Conservation (phyloP, 2,888 invertebrate species). For the Brachypterus glaber region DNA sequence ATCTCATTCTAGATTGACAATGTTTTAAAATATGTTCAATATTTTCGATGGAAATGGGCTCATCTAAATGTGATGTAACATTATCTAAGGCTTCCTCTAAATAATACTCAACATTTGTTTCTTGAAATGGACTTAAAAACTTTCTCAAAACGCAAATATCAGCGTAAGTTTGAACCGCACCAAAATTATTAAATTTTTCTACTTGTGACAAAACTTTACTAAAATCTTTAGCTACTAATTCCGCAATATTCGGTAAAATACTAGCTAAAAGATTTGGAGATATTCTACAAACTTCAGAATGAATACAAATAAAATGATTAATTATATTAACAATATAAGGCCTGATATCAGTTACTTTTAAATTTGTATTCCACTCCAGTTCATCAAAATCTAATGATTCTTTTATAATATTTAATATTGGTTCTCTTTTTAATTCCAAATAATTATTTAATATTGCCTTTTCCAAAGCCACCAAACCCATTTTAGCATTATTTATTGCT, state of each 20-base stretch:
- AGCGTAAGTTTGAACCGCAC: conserved; percentile 69
- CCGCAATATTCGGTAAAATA: conserved; percentile 67
- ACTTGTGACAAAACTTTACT: conserved; percentile 78
- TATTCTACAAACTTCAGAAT: conserved; percentile 67
- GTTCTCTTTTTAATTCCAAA: conserved; percentile 85
- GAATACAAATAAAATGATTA: conserved; percentile 70
- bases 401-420: conserved; percentile 91
- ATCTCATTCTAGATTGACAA: conserved; percentile 56
- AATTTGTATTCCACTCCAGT: conserved; percentile 75
- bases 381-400: conserved; percentile 90
- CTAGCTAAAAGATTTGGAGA: conserved; percentile 69
- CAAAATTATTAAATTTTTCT: conserved; percentile 55
- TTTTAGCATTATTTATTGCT: conserved; percentile 59
- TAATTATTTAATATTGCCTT: conserved; percentile 66
- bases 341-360: conserved; percentile 64
- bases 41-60: conserved; percentile 1
- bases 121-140: conserved; percentile 54
- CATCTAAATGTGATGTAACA: conserved; percentile 4
- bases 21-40: conserved; percentile 52
- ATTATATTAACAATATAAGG: conserved; percentile 86
- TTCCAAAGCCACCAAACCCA: conserved; percentile 52
- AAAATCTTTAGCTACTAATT: conserved; percentile 88
- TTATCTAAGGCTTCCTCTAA: conserved; percentile 3
- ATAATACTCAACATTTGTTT: conserved; percentile 54
- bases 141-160: conserved; percentile 63